A percentile compares a stretch with the other conserved stretches of the same genome.
Evolutionary conservation across 2,113 vertebrate species (phyloP).

Genomic region (Indicator maculatus): DNA sequence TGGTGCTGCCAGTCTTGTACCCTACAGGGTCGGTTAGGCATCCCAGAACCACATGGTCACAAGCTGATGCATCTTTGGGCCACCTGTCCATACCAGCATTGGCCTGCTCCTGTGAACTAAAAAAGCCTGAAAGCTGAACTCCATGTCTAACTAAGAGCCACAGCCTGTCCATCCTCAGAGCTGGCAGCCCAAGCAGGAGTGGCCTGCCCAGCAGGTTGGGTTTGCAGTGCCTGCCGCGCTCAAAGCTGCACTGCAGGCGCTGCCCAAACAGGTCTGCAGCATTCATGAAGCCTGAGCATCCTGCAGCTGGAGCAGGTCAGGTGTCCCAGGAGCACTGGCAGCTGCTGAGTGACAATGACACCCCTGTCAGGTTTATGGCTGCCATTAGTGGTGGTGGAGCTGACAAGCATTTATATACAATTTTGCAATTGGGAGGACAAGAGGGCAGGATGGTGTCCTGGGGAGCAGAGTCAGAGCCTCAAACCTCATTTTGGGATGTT

Average conservation of each 20-base stretch:
- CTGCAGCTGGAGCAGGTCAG: rapidly evolving
- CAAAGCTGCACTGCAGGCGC: background rate
- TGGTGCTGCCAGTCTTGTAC: background rate
- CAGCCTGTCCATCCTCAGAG: rapidly evolving
- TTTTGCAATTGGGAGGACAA: background rate
- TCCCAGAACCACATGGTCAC: rapidly evolving
- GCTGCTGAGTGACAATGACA: conserved; percentile 12
- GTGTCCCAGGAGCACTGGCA: background rate
- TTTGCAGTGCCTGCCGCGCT: background rate
- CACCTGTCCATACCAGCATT: background rate
- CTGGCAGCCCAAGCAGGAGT: background rate
- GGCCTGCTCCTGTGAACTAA: background rate
- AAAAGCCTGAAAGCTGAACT: background rate
- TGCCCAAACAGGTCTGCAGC: background rate
- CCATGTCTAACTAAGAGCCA: background rate
- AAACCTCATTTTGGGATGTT: background rate
- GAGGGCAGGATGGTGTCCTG: background rate
- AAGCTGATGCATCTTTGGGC: background rate
- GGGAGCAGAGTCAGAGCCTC: background rate
- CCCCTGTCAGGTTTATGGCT: conserved; percentile 20
- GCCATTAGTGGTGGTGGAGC: background rate
- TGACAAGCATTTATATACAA: background rate
- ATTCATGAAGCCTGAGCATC: rapidly evolving
- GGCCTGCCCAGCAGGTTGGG: background rate
- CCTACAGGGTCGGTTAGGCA: background rate